Conservation (phyloP, 2,797 vertebrate species). For the Pseudomugil tenellus region DNA sequence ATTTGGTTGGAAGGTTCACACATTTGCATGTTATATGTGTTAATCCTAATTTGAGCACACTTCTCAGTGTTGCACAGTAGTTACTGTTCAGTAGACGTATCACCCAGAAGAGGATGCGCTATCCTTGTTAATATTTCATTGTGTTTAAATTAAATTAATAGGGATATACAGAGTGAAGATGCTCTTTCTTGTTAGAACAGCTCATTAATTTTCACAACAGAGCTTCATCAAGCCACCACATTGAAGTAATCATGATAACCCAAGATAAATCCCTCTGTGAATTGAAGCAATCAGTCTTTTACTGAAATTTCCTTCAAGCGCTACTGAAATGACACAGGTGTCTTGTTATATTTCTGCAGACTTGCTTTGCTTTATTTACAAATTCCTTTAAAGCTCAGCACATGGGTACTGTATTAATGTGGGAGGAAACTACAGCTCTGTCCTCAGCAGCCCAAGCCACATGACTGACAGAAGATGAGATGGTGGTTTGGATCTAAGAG, state of each 20-base stretch:
- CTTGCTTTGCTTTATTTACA: conserved; percentile 10
- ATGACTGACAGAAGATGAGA: conserved; percentile 42
- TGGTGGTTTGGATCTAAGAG: conserved; percentile 36
- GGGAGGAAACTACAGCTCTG: conserved; percentile 27
- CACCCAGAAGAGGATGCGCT: conserved; percentile 1
- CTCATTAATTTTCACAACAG: conserved; percentile 54
- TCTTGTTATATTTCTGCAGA: conserved; percentile 10
- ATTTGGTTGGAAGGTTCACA: background rate
- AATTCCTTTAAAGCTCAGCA: conserved; percentile 12
- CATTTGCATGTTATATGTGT: background rate
- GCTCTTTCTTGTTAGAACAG: conserved; percentile 28
- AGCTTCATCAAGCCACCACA: conserved; percentile 42
- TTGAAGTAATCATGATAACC: conserved; percentile 24
- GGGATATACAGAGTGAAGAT: conserved; percentile 26
- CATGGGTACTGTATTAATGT: background rate
- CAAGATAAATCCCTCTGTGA: conserved; percentile 54
- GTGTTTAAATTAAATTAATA: conserved; percentile 34
- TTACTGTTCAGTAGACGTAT: conserved; percentile 19
- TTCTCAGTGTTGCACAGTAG: conserved; percentile 11
- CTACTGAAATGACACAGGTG: conserved; percentile 19
- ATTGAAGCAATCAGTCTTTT: conserved; percentile 55
- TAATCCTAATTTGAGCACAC: background rate
- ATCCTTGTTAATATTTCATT: conserved; percentile 18
- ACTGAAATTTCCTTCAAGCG: conserved; percentile 49
- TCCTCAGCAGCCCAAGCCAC: background rate